These are phyloP conservation scores for Esox lucius DNA, from an alignment of 2,797 vertebrate genomes.

Conservation along the genomic window DNA sequence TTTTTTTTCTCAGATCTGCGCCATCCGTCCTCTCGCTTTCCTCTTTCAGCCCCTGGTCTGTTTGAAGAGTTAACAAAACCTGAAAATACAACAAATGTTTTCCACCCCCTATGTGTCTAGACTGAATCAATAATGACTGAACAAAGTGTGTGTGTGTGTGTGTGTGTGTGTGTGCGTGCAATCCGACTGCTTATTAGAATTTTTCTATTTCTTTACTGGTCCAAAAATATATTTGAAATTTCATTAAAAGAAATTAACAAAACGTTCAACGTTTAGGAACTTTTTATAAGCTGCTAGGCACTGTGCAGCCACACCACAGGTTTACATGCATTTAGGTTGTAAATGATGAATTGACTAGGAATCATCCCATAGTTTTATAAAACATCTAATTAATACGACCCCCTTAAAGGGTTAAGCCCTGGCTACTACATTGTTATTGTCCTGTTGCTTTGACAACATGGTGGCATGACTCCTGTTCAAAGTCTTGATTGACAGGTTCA, in stretches of 20 bases:
- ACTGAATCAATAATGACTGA: background rate
- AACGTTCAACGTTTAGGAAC: background rate
- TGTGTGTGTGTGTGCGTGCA: background rate
- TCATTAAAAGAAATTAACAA: background rate
- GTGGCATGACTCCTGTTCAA: constrained; percentile 78
- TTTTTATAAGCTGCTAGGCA: background rate
- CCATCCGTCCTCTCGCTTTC: constrained; percentile 34
- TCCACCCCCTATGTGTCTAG: background rate
- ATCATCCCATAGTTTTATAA: constrained; percentile 17
- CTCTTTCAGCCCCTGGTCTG: background rate
- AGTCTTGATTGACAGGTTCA: constrained; percentile 87
- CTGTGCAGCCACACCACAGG: background rate
- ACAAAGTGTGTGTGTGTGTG: background rate
- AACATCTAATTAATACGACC: constrained; percentile 81
- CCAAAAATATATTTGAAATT: background rate
- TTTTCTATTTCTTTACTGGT: background rate
- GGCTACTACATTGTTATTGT: constrained; percentile 82
- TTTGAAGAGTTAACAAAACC: constrained; percentile 10
- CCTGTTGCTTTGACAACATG: constrained; percentile 83
- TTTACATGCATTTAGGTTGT: background rate
- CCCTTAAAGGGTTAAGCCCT: constrained; percentile 77
- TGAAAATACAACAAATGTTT: background rate
- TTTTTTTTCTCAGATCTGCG: constrained; percentile 55
- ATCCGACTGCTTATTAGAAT: background rate
- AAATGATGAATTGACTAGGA: constrained; percentile 11